phyloP scores from a whole-genome alignment of 2,797 vertebrate genomes.

The Coccyzus lansbergi region DNA sequence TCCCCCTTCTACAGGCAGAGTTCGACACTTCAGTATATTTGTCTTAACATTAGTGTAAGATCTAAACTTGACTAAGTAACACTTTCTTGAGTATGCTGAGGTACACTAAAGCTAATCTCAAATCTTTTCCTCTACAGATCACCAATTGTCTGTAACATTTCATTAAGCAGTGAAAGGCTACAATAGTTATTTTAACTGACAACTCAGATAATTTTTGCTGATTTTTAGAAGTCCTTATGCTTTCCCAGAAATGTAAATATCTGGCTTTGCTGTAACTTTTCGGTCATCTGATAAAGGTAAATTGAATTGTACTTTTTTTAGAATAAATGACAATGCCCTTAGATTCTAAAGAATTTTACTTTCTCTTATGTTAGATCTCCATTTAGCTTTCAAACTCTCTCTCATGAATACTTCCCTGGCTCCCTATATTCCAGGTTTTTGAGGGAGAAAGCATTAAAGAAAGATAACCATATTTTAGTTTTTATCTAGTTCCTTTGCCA shows the following conservation, averaged over 20 bases:
- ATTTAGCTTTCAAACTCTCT: not conserved
- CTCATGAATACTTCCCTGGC: not conserved
- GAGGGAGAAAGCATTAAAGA: not conserved
- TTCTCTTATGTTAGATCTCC: not conserved
- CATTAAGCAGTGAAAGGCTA: not conserved
- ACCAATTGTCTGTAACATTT: not conserved
- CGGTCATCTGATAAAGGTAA: not conserved
- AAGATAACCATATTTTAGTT: not conserved
- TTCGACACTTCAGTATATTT: not conserved
- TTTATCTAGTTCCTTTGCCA: not conserved
- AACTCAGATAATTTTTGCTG: not conserved
- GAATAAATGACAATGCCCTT: not conserved
- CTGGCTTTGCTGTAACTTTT: not conserved
- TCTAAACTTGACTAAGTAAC: not conserved
- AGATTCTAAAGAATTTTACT: not conserved
- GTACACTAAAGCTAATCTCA: not conserved
- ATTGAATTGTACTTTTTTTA: not conserved
- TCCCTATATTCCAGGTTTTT: not conserved
- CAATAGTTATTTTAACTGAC: not conserved
- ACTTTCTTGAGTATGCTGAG: not conserved
- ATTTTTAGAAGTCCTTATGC: not conserved
- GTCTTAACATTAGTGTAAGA: not conserved
- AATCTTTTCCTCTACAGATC: not conserved
- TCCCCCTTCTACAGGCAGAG: not conserved
- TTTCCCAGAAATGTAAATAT: not conserved